Base-by-base conservation (phyloP, 2,888 invertebrate species). In the Apomyelois bistriatella region DNA sequence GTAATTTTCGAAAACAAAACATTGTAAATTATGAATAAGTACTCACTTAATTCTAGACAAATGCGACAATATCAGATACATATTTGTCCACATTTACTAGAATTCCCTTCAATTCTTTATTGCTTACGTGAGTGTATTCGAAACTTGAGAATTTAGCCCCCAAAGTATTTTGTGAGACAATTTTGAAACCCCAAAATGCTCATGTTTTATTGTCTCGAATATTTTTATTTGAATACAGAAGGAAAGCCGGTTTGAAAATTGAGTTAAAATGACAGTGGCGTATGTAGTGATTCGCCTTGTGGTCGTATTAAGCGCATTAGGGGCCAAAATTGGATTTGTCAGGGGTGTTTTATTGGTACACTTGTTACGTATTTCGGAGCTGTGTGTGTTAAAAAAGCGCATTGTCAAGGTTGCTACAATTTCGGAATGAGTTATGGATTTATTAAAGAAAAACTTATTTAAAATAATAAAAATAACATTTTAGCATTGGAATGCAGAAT, bases 201-300 rank as follows among this genome's bases (percentile, higher is more conserved):
- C 65, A 70, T 85, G 79, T 82, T 86, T 88, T 87, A 87, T 81
- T 76, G 76, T 76, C 68, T 72, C 77, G 80, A 79, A 84, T 84
- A 85, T 87, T 84, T 85, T 82, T 82, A 83, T 82, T 81, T 79
- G 79, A 79, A 79, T 78, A 68, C 66, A 61, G 62, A 65, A 61
- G 65, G 59, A 68, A 61, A 62, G 65, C 68, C 66, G 60, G 76
- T 78, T 85, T 80, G 75, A 82, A 88, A 90, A 90, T 90, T 84
- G 89, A 89, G 90, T 90, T 89, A 90, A 89, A 90, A 89, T 86
- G 87, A 88, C 89, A 89, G 88, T 78, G 88, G 86, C 85, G 77
- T 84, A 81, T 82, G 87, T 86, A 86, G 85, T 85, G 89, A 87
- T 89, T 88, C 87, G 85, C 83, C 82, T 79, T 80, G 89, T 79